A percentile compares a stretch with the other conserved stretches of the same genome.
phyloP scores from a whole-genome alignment of 2,113 vertebrate genomes.

The Oreotrochilus melanogaster region DNA sequence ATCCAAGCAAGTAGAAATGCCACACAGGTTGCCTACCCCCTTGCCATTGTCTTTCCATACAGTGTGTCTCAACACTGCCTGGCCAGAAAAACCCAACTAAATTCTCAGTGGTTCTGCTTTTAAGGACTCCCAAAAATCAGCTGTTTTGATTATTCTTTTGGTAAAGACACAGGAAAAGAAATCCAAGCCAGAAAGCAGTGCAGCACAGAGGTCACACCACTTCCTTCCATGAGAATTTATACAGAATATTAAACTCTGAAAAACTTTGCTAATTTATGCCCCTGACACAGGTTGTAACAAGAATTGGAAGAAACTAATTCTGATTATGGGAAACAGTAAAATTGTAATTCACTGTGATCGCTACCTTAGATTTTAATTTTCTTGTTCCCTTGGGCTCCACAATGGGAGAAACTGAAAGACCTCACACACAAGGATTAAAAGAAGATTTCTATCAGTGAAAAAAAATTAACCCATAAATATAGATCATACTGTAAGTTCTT shows the following conservation, averaged over 20 bases:
- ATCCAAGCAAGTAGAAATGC: background rate
- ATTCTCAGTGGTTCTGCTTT: background rate
- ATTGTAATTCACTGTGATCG: conserved; percentile 32
- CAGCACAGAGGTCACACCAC: background rate
- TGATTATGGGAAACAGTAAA: conserved; percentile 40
- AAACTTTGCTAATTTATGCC: conserved; percentile 17
- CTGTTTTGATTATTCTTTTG: background rate
- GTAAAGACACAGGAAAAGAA: background rate
- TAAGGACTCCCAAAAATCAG: background rate
- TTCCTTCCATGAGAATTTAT: background rate
- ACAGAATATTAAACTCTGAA: background rate
- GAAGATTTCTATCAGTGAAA: background rate
- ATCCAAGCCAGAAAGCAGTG: background rate
- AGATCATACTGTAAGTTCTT: background rate
- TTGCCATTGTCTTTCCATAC: background rate
- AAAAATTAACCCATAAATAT: conserved; percentile 42
- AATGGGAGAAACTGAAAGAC: conserved; percentile 9
- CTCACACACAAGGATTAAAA: background rate
- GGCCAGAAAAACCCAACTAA: background rate
- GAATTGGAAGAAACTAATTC: conserved; percentile 38
- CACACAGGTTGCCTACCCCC: too few relatives aligned
- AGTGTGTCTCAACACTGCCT: background rate
- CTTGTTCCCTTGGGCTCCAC: conserved; percentile 39
- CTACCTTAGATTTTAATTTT: conserved; percentile 51
- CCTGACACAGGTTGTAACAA: conserved; percentile 19